Conservation (phyloP, 2,113 vertebrate genomes). For the Calypte anna region DNA sequence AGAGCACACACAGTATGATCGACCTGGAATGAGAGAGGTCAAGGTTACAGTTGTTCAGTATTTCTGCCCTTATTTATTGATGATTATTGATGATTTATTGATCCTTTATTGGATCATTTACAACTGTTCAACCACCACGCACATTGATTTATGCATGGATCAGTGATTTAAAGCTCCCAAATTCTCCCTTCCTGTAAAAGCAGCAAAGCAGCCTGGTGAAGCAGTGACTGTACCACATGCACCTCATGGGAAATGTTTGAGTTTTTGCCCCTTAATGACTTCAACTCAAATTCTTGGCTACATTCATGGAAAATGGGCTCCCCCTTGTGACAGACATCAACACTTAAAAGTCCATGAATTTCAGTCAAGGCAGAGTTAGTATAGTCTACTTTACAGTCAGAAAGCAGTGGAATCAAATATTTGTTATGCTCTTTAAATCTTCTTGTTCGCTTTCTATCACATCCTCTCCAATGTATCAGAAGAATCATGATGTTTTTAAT, state of each 20-base stretch:
- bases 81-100: no score
- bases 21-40: constrained; percentile 78
- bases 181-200: background rate
- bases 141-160: background rate
- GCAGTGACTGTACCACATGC: background rate
- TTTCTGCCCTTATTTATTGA: background rate
- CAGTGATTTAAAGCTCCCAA: background rate
- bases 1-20: constrained; percentile 94
- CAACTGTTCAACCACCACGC: background rate
- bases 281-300: background rate
- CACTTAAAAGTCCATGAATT: background rate
- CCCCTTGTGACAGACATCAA: constrained; percentile 60
- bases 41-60: background rate
- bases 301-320: constrained; percentile 51
- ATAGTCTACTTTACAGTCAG: background rate
- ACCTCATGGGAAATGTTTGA: background rate
- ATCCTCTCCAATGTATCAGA: background rate
- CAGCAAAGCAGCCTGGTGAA: background rate
- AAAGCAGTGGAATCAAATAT: background rate
- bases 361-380: background rate
- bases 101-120: background rate
- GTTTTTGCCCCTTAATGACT: background rate
- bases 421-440: background rate
- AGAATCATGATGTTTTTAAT: background rate
- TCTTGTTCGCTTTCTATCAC: background rate